Evolutionary conservation across 2,113 vertebrate species (phyloP).

Genomic region (Regulus satrapa): DNA sequence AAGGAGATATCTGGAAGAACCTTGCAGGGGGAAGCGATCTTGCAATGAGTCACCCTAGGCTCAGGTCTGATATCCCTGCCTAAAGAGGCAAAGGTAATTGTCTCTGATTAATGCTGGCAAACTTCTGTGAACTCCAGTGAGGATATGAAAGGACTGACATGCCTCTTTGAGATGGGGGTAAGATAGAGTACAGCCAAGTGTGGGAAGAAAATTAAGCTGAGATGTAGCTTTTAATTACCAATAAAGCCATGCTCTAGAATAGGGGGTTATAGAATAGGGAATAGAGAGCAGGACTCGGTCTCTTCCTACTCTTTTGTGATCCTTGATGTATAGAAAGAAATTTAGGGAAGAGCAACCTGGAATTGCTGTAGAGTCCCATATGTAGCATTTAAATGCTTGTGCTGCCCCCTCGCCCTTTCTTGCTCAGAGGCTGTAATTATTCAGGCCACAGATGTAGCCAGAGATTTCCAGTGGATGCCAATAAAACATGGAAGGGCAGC

Average conservation of each 20-base stretch:
- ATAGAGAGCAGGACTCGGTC: background rate
- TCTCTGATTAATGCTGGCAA: constrained; percentile 44
- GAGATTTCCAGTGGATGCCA: background rate
- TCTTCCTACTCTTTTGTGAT: background rate
- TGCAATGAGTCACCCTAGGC: background rate
- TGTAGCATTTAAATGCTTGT: background rate
- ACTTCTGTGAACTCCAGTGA: constrained; percentile 43
- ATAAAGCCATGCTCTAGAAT: constrained; percentile 4
- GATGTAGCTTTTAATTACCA: constrained; percentile 50
- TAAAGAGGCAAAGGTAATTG: constrained; percentile 45
- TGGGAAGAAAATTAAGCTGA: constrained; percentile 57
- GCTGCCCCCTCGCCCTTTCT: background rate
- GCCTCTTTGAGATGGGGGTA: constrained; percentile 34
- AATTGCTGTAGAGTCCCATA: background rate
- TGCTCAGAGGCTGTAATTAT: background rate
- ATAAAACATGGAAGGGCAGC: background rate
- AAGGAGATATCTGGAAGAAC: constrained; percentile 31
- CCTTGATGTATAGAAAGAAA: background rate
- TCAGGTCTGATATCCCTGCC: constrained; percentile 33
- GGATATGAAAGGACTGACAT: constrained; percentile 51
- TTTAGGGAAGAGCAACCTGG: background rate
- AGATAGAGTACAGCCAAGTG: constrained; percentile 47
- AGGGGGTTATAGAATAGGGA: background rate
- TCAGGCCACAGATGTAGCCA: background rate
- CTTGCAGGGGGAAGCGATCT: background rate